A percentile compares a stretch with the other conserved stretches of the same genome.
Conservation (phyloP, 1,140 invertebrate species). For the Bombus confusus region DNA sequence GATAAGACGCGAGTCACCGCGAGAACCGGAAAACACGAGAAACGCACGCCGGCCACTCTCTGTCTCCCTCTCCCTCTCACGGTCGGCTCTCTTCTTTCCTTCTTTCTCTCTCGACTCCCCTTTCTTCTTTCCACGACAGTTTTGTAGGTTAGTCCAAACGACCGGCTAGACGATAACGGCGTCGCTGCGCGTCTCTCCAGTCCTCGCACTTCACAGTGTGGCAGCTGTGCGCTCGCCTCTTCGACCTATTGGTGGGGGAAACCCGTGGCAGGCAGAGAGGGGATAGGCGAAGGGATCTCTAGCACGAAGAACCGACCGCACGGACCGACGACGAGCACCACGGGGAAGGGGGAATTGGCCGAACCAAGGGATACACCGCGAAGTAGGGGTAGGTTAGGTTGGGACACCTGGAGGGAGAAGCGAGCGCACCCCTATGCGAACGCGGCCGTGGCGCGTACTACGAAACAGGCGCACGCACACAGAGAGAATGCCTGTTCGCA, state of each 20-base stretch:
- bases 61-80: background rate
- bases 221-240: conserved; percentile 60
- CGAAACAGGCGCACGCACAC: conserved; percentile 22
- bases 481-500: conserved; percentile 45
- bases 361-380: conserved; percentile 42
- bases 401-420: conserved; percentile 47
- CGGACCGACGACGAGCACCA: conserved; percentile 7
- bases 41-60: background rate
- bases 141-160: conserved; percentile 54
- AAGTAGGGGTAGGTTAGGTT: conserved; percentile 64
- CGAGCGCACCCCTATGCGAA: conserved; percentile 61
- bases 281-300: conserved; percentile 22
- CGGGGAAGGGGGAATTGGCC: conserved; percentile 27
- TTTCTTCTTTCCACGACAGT: conserved; percentile 9
- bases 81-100: background rate
- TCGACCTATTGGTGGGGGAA: conserved; percentile 27
- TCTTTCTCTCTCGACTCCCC: background rate
- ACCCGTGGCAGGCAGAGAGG: conserved; percentile 12
- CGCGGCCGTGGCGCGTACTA: conserved; percentile 60
- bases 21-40: conserved; percentile 9
- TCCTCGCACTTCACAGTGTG: conserved; percentile 55
- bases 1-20: conserved; percentile 14
- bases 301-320: conserved; percentile 13
- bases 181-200: conserved; percentile 58
- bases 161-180: conserved; percentile 39